phyloP scores from a whole-genome alignment of 2,797 vertebrate species.

The Rhynchotus rufescens region DNA sequence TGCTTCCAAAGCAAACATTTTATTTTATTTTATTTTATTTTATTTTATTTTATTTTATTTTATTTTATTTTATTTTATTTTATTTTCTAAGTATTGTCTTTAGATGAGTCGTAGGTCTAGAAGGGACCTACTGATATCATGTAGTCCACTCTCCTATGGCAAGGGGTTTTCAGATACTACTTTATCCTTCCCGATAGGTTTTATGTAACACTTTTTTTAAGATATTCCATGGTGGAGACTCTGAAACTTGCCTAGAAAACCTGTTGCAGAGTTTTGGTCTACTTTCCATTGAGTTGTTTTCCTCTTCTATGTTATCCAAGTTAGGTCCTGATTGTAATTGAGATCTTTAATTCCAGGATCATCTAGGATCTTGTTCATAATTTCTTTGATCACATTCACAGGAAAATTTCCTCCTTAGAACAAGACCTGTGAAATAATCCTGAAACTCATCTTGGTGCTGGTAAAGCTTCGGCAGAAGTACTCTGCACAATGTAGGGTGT shows the following conservation, averaged over 20 bases:
- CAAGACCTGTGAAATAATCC: background rate
- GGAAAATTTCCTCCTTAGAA: background rate
- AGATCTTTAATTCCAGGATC: background rate
- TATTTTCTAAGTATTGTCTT: background rate
- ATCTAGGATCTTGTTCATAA: background rate
- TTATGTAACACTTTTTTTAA: background rate
- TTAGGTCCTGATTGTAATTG: background rate
- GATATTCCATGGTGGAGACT: background rate
- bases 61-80: no score
- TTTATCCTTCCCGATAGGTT: background rate
- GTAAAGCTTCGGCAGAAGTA: background rate
- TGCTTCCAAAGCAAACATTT: background rate
- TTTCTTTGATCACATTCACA: accelerated
- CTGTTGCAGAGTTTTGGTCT: background rate
- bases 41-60: no score
- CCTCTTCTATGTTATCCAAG: background rate
- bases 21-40: no score
- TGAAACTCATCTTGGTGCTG: background rate
- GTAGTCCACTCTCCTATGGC: background rate
- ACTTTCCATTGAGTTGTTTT: background rate
- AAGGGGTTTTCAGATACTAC: background rate
- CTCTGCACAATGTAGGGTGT: background rate
- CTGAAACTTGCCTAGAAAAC: background rate
- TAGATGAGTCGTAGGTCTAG: background rate
- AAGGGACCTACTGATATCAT: background rate